Evolutionary conservation across 1,140 invertebrate species (phyloP), one percentile per base, ranked within the genome.

Genomic region (Achatina immaculata): DNA sequence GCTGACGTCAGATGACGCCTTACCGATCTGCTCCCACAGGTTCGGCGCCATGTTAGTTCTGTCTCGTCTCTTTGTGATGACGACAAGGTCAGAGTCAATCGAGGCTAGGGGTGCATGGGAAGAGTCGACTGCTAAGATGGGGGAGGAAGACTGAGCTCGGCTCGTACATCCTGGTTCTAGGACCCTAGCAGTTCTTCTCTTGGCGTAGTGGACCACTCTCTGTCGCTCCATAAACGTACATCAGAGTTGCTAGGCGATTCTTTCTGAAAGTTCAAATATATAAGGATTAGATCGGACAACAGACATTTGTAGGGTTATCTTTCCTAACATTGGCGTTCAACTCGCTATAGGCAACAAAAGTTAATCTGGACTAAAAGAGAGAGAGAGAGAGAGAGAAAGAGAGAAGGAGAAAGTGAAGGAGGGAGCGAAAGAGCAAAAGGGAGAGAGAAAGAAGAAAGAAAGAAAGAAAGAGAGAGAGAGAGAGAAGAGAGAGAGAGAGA

Each of bases 371-470:
- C 7, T 6, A 24, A 38, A 34, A 38, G 36, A 14, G 69, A 72
- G 69, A 72, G 69, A 72, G 38, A 38, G 36, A 38, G 69, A 72
- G 69, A 38, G 36, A 38, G 69, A 72, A 36, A 36, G 36, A 38
- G 36, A 72, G 69, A 42, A 4, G 40, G 19, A 72, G 69, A 72
- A 36, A 38, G 36, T 34, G 69, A 72, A 36, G 36, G 36, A 72
- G 69, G n/a, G n/a, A n/a, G 36, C 7, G 31, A 72, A 36, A n/a
- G 14, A 72, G 69, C 7, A 24, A 38, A 36, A 72, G 69, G 36
- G 36, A 14, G 36, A 72, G 40, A 72, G 11, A 28, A 72, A 24
- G 36, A 36, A 72, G 69, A 42, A 42, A 38, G 36, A 42, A 34
- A 66, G n/a, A 28, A 36, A 66, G 62, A 66, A 36, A 28, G n/a